phyloP scores from a whole-genome alignment of 2,797 vertebrate genomes.

The Erpetoichthys calabaricus region DNA sequence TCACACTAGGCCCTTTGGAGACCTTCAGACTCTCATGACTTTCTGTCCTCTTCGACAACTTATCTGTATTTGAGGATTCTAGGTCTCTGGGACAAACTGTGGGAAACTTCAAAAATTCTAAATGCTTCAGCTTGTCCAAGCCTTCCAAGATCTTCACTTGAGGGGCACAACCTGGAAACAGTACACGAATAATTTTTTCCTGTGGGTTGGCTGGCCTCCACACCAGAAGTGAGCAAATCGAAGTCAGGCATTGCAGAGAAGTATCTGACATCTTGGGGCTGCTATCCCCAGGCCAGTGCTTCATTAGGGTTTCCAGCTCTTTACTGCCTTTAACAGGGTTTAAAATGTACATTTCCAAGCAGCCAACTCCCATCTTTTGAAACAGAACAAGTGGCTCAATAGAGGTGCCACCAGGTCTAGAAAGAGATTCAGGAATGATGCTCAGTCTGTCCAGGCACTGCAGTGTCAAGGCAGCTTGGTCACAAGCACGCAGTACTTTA shows the following conservation, averaged over 20 bases:
- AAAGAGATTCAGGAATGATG: constrained; percentile 52
- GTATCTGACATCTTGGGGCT: constrained; percentile 34
- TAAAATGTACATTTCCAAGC: constrained; percentile 78
- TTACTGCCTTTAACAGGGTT: constrained; percentile 66
- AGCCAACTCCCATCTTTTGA: constrained; percentile 88
- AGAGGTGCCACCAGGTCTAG: constrained; percentile 29
- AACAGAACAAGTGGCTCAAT: constrained; percentile 69
- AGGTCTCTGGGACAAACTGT: constrained; percentile 60
- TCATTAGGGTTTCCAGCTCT: constrained; percentile 57
- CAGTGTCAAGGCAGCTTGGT: constrained; percentile 57
- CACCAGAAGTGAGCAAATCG: constrained; percentile 71
- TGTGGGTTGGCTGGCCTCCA: constrained; percentile 69
- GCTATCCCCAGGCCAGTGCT: constrained; percentile 41
- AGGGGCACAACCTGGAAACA: constrained; percentile 79
- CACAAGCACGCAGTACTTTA: constrained; percentile 47
- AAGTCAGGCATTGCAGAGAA: constrained; percentile 50
- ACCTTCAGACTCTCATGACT: constrained; percentile 76
- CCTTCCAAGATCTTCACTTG: constrained; percentile 73
- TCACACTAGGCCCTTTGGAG: constrained; percentile 34
- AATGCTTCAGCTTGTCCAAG: constrained; percentile 68
- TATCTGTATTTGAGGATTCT: constrained; percentile 32
- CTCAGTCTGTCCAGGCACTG: constrained; percentile 52
- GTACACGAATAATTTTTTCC: constrained; percentile 76
- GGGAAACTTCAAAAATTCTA: constrained; percentile 68
- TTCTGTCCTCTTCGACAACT: constrained; percentile 49